Evolutionary conservation across 2,888 invertebrate genomes (phyloP), one percentile per base, ranked within the genome.

Genomic region (Omphaloscelis lunosa): DNA sequence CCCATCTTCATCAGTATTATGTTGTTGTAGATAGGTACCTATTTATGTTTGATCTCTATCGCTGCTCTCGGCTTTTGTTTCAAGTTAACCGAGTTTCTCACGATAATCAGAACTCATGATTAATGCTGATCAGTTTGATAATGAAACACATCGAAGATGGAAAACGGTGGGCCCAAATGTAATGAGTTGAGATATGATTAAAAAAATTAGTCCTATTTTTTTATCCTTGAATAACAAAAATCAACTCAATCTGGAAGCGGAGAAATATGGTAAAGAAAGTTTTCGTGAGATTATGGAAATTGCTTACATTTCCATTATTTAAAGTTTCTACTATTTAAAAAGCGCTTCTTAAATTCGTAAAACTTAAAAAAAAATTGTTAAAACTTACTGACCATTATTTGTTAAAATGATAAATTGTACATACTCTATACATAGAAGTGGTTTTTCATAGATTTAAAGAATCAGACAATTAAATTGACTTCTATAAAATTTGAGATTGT

Each of bases 21-120:
- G 56, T 65, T 75, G 51, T 78, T 73, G 39, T 27, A 51, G 48
- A 20, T 81, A 53, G 53, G 53, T n/a, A 56, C 11, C 11, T n/a
- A 48, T 77, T 69, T 17, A 61, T 75, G 72, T 71, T 68, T 39
- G 74, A 75, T 82, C 66, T 39, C 7, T 75, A 75, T 84, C 45
- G 23, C 20, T 48, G 27, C 7, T 48, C 61, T 76, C 29, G 20
- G 15, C 59, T 66, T 74, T 78, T 70, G 66, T 78, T 72, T 67
- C 15, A 9, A 39, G 29, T 8, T 51, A 69, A 34, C 20, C 5
- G n/a, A 62, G 20, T n/a, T 80, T 56, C 48, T 66, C 76, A 70
- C 20, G 56, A 27, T 61, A 45, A 58, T 76, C 56, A 56, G 23
- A 68, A 27, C n/a, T 58, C 51, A 15, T 77, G 20, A 68, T 74